These are phyloP conservation scores for Mormyrops boulengeri DNA, from an alignment of 2,797 vertebrate species.

Conservation along the genomic window DNA sequence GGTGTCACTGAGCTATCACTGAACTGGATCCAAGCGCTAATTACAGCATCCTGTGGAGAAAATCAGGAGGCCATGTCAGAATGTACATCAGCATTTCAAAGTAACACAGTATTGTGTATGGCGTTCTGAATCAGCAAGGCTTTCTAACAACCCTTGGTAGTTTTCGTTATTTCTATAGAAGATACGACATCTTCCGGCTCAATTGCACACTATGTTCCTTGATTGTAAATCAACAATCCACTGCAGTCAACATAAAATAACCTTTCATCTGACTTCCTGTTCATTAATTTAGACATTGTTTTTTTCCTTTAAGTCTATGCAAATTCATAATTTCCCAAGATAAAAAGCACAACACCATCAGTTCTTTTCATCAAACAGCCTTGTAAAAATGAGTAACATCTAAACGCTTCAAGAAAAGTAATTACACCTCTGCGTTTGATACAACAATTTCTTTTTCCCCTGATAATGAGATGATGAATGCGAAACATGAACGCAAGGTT, in stretches of 20 bases:
- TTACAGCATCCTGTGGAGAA: constrained; percentile 74
- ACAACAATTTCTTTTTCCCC: constrained; percentile 30
- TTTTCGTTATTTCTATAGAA: neutral
- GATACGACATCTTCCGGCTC: neutral
- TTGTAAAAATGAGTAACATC: constrained; percentile 28
- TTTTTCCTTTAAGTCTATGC: constrained; percentile 6
- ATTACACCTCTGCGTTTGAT: constrained; percentile 37
- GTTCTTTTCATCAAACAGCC: constrained; percentile 37
- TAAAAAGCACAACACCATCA: constrained; percentile 24
- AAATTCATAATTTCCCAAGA: constrained; percentile 37
- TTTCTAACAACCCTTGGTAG: neutral
- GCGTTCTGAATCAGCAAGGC: neutral
- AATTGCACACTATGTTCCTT: neutral
- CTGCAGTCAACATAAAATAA: neutral
- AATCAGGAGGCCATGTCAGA: neutral
- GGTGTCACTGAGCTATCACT: constrained; percentile 89
- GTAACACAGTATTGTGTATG: neutral
- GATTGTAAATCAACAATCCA: neutral
- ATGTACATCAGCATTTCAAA: neutral
- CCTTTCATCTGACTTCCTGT: neutral
- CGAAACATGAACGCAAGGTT: constrained; percentile 18
- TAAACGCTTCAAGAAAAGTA: constrained; percentile 37
- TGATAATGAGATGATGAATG: constrained; percentile 30
- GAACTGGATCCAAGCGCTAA: constrained; percentile 89
- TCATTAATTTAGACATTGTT: neutral